These are phyloP conservation scores for Haemorhous mexicanus DNA, from an alignment of 2,113 vertebrate genomes.

Conservation along the genomic window DNA sequence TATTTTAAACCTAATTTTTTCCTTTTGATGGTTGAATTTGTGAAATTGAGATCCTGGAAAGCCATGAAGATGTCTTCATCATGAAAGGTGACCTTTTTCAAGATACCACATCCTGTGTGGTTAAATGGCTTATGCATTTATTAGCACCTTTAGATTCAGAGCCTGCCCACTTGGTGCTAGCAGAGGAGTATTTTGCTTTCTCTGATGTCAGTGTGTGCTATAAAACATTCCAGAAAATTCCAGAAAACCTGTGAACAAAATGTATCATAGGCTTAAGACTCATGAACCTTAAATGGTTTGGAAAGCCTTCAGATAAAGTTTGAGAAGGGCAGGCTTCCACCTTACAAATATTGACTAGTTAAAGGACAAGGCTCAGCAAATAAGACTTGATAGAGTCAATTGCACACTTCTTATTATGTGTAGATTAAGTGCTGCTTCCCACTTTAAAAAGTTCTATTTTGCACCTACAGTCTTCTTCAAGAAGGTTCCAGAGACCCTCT, in stretches of 20 bases:
- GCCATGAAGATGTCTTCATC: not conserved
- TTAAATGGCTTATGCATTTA: not conserved
- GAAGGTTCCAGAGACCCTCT: not conserved
- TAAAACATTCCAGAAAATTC: not conserved
- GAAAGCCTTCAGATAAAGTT: not conserved
- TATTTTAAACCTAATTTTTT: not conserved
- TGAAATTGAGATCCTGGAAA: not conserved
- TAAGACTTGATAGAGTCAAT: not conserved
- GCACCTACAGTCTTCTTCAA: not conserved
- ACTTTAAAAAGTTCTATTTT: not conserved
- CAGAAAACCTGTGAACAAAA: not conserved
- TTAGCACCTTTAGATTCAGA: not conserved
- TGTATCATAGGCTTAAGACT: not conserved
- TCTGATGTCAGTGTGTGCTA: not conserved
- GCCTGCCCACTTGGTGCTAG: not conserved
- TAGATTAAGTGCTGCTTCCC: not conserved
- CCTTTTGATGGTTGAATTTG: not conserved
- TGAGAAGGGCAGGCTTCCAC: not conserved
- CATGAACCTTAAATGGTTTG: not conserved
- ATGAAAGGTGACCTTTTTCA: not conserved
- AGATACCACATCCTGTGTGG: not conserved
- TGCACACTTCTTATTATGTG: not conserved
- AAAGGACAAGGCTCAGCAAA: constrained; percentile 18
- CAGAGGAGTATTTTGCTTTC: not conserved
- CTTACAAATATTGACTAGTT: constrained; percentile 36